A percentile compares a stretch with the other conserved stretches of the same genome.
phyloP scores from a whole-genome alignment of 2,797 vertebrate species.

The Natrix natrix region DNA sequence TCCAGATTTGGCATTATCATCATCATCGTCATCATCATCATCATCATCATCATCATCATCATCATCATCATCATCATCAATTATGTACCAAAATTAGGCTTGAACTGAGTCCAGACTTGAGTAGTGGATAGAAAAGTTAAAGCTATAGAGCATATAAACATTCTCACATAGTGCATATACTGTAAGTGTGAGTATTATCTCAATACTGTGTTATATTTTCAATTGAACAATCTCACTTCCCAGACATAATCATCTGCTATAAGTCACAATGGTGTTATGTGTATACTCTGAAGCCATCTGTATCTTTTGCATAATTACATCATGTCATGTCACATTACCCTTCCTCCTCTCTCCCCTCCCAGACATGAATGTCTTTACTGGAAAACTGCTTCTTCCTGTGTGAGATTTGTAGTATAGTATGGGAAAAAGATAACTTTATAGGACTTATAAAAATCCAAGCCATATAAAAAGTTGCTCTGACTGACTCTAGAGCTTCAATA shows the following conservation, averaged over 20 bases:
- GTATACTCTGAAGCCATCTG: background rate
- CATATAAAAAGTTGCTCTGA: slow-evolving; percentile 49
- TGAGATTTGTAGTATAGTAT: background rate
- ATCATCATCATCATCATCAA: background rate
- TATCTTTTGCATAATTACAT: background rate
- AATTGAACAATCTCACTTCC: background rate
- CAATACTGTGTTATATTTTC: background rate
- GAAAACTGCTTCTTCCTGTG: background rate
- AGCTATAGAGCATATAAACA: background rate
- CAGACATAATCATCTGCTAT: background rate
- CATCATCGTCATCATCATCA: too few relatives aligned
- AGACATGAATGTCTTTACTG: background rate
- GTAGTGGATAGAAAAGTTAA: background rate
- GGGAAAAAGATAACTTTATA: background rate
- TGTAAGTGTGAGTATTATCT: background rate
- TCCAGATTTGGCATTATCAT: too few relatives aligned
- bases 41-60: too few relatives aligned
- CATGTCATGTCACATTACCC: background rate
- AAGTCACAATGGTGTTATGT: background rate
- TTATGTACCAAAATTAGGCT: background rate
- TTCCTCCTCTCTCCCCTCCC: background rate
- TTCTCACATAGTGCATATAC: background rate
- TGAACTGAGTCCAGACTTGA: background rate
- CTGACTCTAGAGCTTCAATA: slow-evolving; percentile 40
- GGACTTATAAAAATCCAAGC: background rate